Conservation (phyloP, 2,113 vertebrate species). For the Galeopterus variegatus region DNA sequence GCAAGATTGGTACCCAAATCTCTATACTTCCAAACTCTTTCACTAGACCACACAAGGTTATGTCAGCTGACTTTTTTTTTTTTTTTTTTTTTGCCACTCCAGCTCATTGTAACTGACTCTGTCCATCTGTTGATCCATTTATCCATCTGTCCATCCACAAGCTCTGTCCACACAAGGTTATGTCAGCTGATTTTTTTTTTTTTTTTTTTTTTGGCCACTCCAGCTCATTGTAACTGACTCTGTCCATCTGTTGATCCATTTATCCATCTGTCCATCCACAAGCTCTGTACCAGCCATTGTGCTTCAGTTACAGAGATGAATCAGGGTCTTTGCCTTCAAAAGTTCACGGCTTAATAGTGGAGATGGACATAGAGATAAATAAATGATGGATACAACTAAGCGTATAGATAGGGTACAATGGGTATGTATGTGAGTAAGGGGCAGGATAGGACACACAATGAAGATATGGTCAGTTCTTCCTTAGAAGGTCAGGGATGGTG, state of each 20-base stretch:
- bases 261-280: conserved; percentile 8
- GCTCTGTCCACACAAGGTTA: neutral
- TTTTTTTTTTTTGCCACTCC: neutral
- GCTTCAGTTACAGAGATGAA: conserved; percentile 28
- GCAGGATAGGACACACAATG: neutral
- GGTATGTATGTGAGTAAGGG: neutral
- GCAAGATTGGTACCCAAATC: conserved; percentile 8
- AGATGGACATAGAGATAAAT: neutral
- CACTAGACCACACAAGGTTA: neutral
- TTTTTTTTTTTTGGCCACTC: neutral
- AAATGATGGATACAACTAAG: conserved; percentile 26
- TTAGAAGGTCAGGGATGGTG: neutral
- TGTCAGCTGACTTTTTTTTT: neutral
- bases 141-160: conserved; percentile 9
- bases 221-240: conserved; percentile 34
- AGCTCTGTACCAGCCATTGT: conserved; percentile 4
- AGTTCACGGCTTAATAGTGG: neutral
- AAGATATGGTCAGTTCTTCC: conserved; percentile 48
- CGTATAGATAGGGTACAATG: neutral
- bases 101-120: conserved; percentile 34
- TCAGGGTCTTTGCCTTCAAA: conserved; percentile 45
- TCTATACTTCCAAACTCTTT: conserved; percentile 51
- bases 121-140: neutral
- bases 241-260: neutral
- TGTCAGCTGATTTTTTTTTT: neutral